Evolutionary conservation across 2,888 invertebrate species (phyloP).

Genomic region (Dicyrtomina minuta): DNA sequence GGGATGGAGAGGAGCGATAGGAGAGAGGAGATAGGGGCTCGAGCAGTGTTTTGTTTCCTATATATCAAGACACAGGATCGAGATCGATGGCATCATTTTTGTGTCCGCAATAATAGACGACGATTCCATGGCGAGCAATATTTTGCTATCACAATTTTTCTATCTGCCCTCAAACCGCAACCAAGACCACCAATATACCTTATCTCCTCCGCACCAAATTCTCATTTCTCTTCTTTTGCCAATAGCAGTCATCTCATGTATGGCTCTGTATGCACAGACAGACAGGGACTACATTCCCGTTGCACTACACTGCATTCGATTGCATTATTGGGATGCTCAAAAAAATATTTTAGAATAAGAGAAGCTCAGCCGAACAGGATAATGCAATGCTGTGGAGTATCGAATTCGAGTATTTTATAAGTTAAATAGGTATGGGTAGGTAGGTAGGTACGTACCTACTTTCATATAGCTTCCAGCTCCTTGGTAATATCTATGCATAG

Average conservation of each 20-base stretch:
- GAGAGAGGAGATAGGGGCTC: constrained; percentile 4
- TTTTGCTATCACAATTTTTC: constrained; percentile 34
- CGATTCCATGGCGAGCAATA: constrained; percentile 47
- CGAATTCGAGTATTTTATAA: no score
- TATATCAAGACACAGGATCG: constrained; percentile 45
- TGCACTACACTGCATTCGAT: no score
- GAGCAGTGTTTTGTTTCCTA: constrained; percentile 19
- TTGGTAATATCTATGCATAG: no score
- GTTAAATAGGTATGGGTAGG: no score
- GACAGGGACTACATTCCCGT: no score
- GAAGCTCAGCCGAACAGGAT: no score
- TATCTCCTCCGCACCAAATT: constrained; percentile 29
- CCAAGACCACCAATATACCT: constrained; percentile 26
- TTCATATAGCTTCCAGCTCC: no score
- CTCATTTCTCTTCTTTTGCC: constrained; percentile 9
- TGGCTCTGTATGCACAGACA: not conserved
- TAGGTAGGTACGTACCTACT: no score
- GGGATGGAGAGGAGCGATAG: not conserved
- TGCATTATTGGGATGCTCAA: no score
- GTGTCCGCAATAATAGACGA: constrained; percentile 42
- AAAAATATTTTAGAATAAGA: no score
- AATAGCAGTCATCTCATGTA: not conserved
- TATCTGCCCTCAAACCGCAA: constrained; percentile 50
- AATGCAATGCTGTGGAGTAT: no score
- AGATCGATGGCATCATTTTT: constrained; percentile 47